Evolutionary conservation across 1,140 invertebrate species (phyloP), one percentile per base, ranked within the genome.

Genomic region (Coptotermes formosanus): DNA sequence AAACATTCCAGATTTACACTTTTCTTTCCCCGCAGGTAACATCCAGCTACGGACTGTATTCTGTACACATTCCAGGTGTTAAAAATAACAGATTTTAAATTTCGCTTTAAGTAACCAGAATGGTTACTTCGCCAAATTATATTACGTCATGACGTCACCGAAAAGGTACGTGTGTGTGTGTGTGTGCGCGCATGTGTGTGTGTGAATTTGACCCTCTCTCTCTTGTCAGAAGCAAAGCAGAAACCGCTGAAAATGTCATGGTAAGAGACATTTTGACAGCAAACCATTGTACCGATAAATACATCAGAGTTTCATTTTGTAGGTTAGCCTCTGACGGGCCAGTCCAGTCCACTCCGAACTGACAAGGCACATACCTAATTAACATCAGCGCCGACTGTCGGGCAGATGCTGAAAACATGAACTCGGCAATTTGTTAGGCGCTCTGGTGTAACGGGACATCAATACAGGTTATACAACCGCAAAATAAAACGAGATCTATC

Each of bases 191-290:
- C 16, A 16, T 55, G n/a, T 30, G 64, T n/a, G 6, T 12, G 64
- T 75, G 55, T 59, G 8, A 59, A 4, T 59, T 59, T 59, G 3
- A 14, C n/a, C 8, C 64, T 8, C 25, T 30, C 64, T 30, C 25
- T 75, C 9, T 30, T 30, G 64, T 30, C 64, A 75, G 64, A 8
- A 9, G 64, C 64, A 30, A n/a, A 75, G n/a, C 64, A 25, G 64
- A 75, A 30, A 30, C 64, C 64, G 64, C 64, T 75, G n/a, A 12
- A 75, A 75, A 75, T 75, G 64, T 75, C 64, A 75, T 30, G 64
- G n/a, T n/a, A 30, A 75, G 64, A 75, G 64, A 75, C 64, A 75
- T 11, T 30, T 75, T 75, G 64, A 75, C 64, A 75, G 64, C 64
- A 25, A 75, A 75, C 64, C n/a, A 30, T 75, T 75, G 64, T 30